These are phyloP conservation scores for Anadara kagoshimensis DNA, from an alignment of 1,140 invertebrate species.

Conservation along the genomic window DNA sequence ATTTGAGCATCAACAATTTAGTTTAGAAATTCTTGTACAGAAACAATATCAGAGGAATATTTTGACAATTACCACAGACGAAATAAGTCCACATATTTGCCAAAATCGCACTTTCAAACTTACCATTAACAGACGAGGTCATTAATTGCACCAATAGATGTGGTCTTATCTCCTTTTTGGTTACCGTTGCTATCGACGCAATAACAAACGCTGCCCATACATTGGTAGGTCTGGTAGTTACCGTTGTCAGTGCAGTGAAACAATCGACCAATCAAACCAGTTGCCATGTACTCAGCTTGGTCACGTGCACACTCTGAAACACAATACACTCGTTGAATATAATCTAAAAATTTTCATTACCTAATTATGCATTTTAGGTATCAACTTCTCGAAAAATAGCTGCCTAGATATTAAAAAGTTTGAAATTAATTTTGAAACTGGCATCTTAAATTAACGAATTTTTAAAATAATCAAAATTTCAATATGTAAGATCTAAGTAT, in stretches of 20 bases:
- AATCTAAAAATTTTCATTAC: neutral
- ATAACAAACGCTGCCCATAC: conserved; percentile 44
- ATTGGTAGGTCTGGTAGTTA: conserved; percentile 45
- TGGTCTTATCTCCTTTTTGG: conserved; percentile 22
- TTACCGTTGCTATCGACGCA: conserved; percentile 42
- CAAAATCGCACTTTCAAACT: too few species aligned
- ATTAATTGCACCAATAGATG: conserved; percentile 23
- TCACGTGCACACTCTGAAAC: conserved; percentile 53
- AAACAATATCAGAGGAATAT: too few species aligned
- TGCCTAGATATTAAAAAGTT: neutral
- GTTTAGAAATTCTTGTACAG: too few species aligned
- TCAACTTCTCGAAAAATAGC: neutral
- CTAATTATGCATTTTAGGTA: neutral
- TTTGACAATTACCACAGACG: too few species aligned
- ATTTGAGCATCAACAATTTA: too few species aligned
- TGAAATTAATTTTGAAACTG: too few species aligned
- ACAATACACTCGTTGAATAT: neutral
- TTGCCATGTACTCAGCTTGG: conserved; percentile 40
- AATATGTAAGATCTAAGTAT: neutral
- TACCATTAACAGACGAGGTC: conserved; percentile 34
- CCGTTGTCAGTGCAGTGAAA: conserved; percentile 46
- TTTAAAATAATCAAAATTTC: too few species aligned
- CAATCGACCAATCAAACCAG: conserved; percentile 44
- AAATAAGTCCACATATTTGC: too few species aligned
- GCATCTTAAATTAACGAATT: too few species aligned